Evolutionary conservation across 2,888 invertebrate species (phyloP).

Genomic region (Stenodema calcarata): DNA sequence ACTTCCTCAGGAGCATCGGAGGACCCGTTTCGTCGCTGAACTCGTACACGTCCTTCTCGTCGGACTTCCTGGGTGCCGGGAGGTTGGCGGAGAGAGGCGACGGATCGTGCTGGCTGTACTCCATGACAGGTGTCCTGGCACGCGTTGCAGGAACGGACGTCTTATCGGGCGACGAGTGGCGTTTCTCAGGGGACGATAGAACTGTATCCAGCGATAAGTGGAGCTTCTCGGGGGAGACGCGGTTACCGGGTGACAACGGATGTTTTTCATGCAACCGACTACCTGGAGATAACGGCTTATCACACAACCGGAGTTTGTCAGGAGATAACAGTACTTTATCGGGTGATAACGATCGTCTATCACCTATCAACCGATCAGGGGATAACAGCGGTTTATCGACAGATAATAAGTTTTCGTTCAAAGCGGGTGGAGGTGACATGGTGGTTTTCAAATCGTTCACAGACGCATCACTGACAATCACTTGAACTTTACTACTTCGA

Average conservation of each 20-base stretch:
- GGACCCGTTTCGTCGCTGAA: constrained; percentile 61
- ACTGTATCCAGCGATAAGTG: not conserved
- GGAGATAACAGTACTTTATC: not conserved
- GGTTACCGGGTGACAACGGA: not conserved
- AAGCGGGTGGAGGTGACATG: not conserved
- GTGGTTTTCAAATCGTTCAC: not conserved
- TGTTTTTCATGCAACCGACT: not conserved
- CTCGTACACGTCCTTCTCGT: constrained; percentile 65
- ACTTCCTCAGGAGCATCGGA: constrained; percentile 57
- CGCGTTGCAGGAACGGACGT: not conserved
- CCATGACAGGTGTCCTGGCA: not conserved
- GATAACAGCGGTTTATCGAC: not conserved
- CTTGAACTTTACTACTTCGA: not conserved
- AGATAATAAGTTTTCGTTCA: not conserved
- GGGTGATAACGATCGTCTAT: not conserved
- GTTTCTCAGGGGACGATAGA: not conserved
- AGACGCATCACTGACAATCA: not conserved
- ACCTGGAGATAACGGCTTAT: not conserved
- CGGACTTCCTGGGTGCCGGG: not conserved
- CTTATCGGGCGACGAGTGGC: not conserved
- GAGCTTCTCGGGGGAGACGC: not conserved
- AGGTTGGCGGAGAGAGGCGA: not conserved
- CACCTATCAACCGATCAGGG: not conserved
- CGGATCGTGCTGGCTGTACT: not conserved
- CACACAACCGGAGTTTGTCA: not conserved